Evolutionary conservation across 2,113 vertebrate species (phyloP).

Genomic region (human (Homo sapiens)): DNA sequence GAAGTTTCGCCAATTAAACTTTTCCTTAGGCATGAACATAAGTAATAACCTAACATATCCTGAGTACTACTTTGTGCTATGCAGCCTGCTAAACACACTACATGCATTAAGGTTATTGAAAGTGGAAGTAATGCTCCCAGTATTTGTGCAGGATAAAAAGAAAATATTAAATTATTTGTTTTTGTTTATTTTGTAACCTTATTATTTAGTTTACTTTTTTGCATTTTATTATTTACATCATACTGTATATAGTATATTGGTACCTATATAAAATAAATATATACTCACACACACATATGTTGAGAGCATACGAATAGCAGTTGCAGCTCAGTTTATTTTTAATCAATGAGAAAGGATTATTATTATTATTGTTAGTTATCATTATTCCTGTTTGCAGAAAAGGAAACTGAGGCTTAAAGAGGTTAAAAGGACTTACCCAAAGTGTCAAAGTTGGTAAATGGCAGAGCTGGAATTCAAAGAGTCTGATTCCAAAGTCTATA

Average conservation of each 20-base stretch:
- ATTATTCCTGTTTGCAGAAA: not conserved
- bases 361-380: not conserved
- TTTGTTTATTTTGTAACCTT: not conserved
- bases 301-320: not conserved
- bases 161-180: slow-evolving; percentile 5
- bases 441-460: slow-evolving; percentile 36
- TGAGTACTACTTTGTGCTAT: not conserved
- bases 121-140: not conserved
- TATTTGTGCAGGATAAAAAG: not conserved
- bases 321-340: not conserved
- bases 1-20: not conserved
- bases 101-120: not conserved
- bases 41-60: not conserved
- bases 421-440: not conserved
- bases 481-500: slow-evolving; percentile 39
- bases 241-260: not conserved
- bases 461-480: not conserved
- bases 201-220: not conserved
- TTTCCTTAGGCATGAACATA: slow-evolving; percentile 5
- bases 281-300: not conserved
- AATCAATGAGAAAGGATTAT: not conserved
- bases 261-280: not conserved
- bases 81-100: not conserved
- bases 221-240: not conserved
- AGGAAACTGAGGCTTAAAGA: slow-evolving; percentile 17